Conservation (phyloP, 2,888 invertebrate species). For the Dicycla oo region DNA sequence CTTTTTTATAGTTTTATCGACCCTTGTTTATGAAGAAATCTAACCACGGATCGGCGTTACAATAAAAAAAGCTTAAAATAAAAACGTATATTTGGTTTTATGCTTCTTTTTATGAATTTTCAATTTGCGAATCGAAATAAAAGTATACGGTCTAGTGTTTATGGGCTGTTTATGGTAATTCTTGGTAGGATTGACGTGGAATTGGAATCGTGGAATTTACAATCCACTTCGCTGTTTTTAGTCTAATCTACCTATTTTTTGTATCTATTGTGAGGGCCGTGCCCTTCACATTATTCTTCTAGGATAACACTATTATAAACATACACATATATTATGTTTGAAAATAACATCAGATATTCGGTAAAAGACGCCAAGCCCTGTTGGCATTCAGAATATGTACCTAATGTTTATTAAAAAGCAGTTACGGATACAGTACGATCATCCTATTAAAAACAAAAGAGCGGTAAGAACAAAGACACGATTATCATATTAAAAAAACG, state of each 20-base stretch:
- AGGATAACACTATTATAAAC: neutral
- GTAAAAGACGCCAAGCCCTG: neutral
- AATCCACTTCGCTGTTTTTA: neutral
- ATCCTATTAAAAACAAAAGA: conserved; percentile 39
- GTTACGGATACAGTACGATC: conserved; percentile 8
- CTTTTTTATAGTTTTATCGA: conserved; percentile 20
- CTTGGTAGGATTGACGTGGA: neutral
- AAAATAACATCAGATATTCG: neutral
- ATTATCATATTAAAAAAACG: conserved; percentile 53
- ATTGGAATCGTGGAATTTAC: neutral
- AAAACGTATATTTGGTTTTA: conserved; percentile 3
- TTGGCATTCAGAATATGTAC: neutral
- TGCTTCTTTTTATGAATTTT: conserved; percentile 28
- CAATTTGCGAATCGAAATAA: conserved; percentile 21
- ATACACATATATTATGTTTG: no score
- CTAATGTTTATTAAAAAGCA: conserved; percentile 21
- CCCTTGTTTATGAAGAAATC: conserved; percentile 18
- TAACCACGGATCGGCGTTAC: neutral
- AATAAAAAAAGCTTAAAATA: neutral
- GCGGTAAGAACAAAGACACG: conserved; percentile 45
- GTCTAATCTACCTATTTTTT: neutral
- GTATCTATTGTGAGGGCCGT: neutral
- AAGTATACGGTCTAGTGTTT: conserved; percentile 16
- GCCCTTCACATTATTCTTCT: neutral
- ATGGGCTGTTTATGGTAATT: conserved; percentile 29